Percentiles rank a stretch among this genome's conserved stretches.
Evolutionary conservation across 2,797 vertebrate genomes (phyloP).

Genomic region (Peromyscus nudipes): DNA sequence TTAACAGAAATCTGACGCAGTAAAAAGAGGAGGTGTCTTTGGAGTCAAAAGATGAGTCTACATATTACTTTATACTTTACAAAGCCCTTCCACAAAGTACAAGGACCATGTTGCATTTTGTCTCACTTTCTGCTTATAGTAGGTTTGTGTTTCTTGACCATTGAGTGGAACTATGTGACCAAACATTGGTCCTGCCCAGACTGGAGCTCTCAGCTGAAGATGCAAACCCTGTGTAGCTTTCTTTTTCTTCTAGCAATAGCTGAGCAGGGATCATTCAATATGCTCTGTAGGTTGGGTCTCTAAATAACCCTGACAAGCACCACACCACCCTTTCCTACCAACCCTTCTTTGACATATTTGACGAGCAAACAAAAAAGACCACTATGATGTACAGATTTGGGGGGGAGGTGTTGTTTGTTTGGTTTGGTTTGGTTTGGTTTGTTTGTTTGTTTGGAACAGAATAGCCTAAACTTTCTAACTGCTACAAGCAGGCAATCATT

Average conservation of each 20-base stretch:
- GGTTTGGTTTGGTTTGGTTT: background rate
- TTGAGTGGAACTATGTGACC: background rate
- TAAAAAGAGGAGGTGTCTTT: background rate
- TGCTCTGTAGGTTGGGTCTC: background rate
- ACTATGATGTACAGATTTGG: background rate
- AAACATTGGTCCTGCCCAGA: background rate
- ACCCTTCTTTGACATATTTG: background rate
- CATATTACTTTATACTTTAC: constrained; percentile 12
- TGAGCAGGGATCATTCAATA: background rate
- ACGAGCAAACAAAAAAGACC: background rate
- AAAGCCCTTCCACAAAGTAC: background rate
- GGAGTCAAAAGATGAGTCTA: background rate
- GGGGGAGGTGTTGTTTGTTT: background rate
- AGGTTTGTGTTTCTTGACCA: background rate
- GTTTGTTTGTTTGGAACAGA: background rate
- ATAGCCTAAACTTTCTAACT: background rate
- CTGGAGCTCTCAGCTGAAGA: background rate
- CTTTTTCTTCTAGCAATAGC: background rate
- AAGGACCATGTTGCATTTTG: background rate
- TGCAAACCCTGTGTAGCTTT: background rate
- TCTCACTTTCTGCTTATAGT: background rate
- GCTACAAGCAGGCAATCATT: background rate
- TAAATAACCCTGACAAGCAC: background rate
- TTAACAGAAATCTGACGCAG: background rate
- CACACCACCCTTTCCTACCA: background rate